Evolutionary conservation across 2,888 invertebrate genomes (phyloP).

Genomic region (Cantharis rustica): DNA sequence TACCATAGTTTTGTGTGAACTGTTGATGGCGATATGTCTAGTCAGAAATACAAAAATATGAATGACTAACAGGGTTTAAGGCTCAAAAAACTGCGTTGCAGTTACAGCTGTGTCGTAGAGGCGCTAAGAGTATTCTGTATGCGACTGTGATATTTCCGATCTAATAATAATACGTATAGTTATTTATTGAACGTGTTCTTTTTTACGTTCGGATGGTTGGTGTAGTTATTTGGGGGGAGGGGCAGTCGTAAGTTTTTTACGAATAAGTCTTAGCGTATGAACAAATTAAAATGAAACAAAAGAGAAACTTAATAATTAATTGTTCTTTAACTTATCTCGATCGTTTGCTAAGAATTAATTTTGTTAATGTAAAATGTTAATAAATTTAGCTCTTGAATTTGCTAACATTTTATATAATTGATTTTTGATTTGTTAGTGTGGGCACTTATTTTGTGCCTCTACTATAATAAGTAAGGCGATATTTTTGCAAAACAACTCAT

Average conservation of each 20-base stretch:
- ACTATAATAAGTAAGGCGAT: conserved; percentile 11
- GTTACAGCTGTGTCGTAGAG: conserved; percentile 53
- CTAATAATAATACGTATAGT: conserved; percentile 47
- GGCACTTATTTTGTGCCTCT: conserved; percentile 47
- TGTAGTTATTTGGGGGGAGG: conserved; percentile 21
- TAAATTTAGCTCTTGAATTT: background rate
- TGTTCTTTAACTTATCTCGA: conserved; percentile 33
- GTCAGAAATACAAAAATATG: conserved; percentile 19
- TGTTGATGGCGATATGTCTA: conserved; percentile 18
- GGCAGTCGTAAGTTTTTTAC: conserved; percentile 44
- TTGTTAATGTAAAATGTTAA: conserved; percentile 2
- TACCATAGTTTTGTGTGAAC: conserved; percentile 10
- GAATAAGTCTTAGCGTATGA: conserved; percentile 52
- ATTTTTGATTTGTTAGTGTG: conserved; percentile 45
- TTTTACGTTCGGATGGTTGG: conserved; percentile 37
- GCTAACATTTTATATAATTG: conserved; percentile 1
- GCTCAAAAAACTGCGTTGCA: conserved; percentile 47
- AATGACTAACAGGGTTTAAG: conserved; percentile 29
- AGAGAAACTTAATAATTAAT: conserved; percentile 26
- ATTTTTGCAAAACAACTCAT: background rate
- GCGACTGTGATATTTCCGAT: conserved; percentile 56
- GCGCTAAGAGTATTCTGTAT: conserved; percentile 55
- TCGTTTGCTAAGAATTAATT: conserved; percentile 36
- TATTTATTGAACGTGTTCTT: conserved; percentile 43
- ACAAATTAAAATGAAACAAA: conserved; percentile 24